phyloP scores from a whole-genome alignment of 2,113 vertebrate genomes.

The Notechis scutatus region DNA sequence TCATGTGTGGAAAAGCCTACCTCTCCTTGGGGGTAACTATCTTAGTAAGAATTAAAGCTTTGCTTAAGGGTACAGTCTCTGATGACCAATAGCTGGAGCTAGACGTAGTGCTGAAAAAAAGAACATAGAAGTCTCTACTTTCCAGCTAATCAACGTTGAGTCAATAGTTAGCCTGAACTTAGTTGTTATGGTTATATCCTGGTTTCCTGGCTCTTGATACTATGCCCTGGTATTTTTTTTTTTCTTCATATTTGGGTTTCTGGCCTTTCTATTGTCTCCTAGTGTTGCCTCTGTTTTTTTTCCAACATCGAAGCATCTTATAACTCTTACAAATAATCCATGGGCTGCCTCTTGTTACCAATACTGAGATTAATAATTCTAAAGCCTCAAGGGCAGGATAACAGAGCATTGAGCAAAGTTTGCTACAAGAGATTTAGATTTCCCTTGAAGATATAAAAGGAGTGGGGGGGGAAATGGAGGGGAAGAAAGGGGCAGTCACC shows the following conservation, averaged over 20 bases:
- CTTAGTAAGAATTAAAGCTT: background rate
- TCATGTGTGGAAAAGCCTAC: background rate
- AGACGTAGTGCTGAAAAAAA: background rate
- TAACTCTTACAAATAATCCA: background rate
- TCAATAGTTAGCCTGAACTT: background rate
- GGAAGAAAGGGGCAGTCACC: background rate
- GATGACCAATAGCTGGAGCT: background rate
- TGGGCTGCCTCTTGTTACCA: background rate
- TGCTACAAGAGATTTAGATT: background rate
- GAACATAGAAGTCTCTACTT: background rate
- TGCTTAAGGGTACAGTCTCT: background rate
- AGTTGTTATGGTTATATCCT: background rate
- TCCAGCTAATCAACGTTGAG: background rate
- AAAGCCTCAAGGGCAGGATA: background rate
- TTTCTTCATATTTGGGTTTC: background rate
- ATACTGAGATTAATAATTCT: background rate
- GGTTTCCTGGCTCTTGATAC: background rate
- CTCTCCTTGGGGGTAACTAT: background rate
- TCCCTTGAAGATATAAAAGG: background rate
- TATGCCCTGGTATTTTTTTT: background rate
- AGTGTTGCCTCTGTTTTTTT: background rate
- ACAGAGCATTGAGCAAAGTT: background rate
- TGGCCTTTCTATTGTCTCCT: background rate
- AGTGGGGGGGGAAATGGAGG: background rate
- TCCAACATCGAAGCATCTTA: background rate